These are phyloP conservation scores for Pseudomyrmex gracilis DNA, from an alignment of 1,140 invertebrate species.

Conservation along the genomic window DNA sequence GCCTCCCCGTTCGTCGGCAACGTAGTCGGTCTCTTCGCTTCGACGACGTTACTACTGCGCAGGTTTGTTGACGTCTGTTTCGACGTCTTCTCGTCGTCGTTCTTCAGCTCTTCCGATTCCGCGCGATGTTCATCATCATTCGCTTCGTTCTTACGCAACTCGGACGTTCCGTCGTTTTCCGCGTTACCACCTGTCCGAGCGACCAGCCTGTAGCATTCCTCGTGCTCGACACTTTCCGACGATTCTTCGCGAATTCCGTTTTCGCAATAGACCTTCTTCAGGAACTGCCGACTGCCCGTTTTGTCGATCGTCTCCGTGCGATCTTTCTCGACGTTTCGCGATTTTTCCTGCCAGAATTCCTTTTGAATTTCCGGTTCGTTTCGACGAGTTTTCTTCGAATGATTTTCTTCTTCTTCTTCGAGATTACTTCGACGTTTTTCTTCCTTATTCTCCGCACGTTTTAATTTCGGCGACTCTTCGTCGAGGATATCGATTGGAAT, in stretches of 20 bases:
- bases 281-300: slow-evolving; percentile 60
- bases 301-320: slow-evolving; percentile 67
- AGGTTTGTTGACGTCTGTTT: background rate
- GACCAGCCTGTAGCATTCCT: slow-evolving; percentile 56
- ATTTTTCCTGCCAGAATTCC: slow-evolving; percentile 71
- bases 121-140: background rate
- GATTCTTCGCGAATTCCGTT: slow-evolving; percentile 60
- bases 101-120: background rate
- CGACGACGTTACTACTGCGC: slow-evolving; percentile 1
- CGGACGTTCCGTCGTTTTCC: slow-evolving; percentile 12
- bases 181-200: slow-evolving; percentile 35
- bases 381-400: background rate
- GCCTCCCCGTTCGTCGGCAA: slow-evolving; percentile 87
- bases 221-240: slow-evolving; percentile 64
- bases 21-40: slow-evolving; percentile 78
- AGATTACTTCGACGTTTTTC: background rate
- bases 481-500: background rate
- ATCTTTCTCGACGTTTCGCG: slow-evolving; percentile 48
- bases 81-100: background rate
- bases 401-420: background rate
- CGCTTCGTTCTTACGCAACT: background rate
- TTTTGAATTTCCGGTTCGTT: slow-evolving; percentile 45
- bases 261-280: slow-evolving; percentile 33
- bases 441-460: background rate
- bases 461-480: background rate